phyloP scores from a whole-genome alignment of 1,140 invertebrate genomes.

The Telenomus remus region DNA sequence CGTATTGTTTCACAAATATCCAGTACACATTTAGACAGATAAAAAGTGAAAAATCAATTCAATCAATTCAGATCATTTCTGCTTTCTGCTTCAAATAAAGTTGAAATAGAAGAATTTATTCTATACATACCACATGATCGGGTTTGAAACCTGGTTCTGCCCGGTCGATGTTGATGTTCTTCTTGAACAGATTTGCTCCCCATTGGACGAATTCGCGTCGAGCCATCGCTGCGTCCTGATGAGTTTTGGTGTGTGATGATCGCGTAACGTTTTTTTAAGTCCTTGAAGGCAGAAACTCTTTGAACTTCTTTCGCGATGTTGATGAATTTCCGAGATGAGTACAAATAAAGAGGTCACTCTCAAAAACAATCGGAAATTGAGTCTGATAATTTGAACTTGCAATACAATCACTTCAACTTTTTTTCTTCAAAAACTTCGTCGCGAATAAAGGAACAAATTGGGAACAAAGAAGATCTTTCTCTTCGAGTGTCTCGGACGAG shows the following conservation, averaged over 20 bases:
- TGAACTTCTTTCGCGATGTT: constrained; percentile 62
- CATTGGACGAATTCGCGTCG: constrained; percentile 80
- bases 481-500: too few species aligned
- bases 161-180: constrained; percentile 79
- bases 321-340: constrained; percentile 63
- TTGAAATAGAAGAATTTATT: constrained; percentile 2
- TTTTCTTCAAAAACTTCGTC: too few species aligned
- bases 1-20: neutral
- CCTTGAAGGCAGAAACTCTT: constrained; percentile 62
- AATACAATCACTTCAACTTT: too few species aligned
- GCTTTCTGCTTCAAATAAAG: constrained; percentile 70
- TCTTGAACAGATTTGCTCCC: constrained; percentile 74
- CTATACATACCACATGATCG: constrained; percentile 64
- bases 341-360: too few species aligned
- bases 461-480: too few species aligned
- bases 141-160: constrained; percentile 76
- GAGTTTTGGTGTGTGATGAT: constrained; percentile 83
- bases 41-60: neutral
- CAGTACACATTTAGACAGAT: neutral
- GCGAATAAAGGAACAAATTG: too few species aligned
- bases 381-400: too few species aligned
- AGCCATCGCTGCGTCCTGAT: constrained; percentile 82
- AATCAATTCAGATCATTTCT: constrained; percentile 88
- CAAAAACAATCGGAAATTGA: too few species aligned
- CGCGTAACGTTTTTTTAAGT: constrained; percentile 64